These are phyloP conservation scores for Aphis craccivora DNA, from an alignment of 1,140 invertebrate species.

Conservation along the genomic window DNA sequence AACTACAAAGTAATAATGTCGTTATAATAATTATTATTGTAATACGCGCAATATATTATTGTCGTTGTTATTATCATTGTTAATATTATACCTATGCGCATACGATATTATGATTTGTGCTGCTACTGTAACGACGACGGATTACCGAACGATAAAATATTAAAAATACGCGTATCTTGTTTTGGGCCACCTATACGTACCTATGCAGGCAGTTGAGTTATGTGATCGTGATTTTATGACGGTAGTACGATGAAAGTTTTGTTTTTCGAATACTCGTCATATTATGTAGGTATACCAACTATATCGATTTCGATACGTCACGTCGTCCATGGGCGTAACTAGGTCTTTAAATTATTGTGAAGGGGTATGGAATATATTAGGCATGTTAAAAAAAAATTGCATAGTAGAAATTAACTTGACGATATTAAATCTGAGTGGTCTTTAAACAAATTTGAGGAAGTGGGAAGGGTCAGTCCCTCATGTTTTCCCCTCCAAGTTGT, in stretches of 20 bases:
- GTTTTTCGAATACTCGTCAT: neutral
- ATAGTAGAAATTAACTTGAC: neutral
- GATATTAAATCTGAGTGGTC: neutral
- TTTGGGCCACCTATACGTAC: neutral
- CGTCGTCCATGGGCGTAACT: too few relatives aligned
- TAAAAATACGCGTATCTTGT: neutral
- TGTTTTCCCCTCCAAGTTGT: too few relatives aligned
- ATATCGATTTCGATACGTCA: too few relatives aligned
- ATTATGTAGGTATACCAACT: neutral
- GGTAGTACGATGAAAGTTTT: neutral
- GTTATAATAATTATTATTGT: constrained; percentile 23
- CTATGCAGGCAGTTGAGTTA: neutral
- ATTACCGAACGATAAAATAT: neutral
- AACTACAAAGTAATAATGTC: constrained; percentile 47
- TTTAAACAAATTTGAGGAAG: neutral
- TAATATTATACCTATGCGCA: neutral
- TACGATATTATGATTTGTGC: neutral
- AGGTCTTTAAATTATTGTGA: too few relatives aligned
- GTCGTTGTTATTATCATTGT: neutral
- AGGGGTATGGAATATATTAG: neutral
- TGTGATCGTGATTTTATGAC: too few relatives aligned
- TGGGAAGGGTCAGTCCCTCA: too few relatives aligned
- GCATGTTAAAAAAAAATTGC: neutral
- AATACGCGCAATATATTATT: neutral
- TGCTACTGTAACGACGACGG: neutral